These are phyloP conservation scores for Muscicapa striata DNA, from an alignment of 2,797 vertebrate genomes.

Conservation along the genomic window DNA sequence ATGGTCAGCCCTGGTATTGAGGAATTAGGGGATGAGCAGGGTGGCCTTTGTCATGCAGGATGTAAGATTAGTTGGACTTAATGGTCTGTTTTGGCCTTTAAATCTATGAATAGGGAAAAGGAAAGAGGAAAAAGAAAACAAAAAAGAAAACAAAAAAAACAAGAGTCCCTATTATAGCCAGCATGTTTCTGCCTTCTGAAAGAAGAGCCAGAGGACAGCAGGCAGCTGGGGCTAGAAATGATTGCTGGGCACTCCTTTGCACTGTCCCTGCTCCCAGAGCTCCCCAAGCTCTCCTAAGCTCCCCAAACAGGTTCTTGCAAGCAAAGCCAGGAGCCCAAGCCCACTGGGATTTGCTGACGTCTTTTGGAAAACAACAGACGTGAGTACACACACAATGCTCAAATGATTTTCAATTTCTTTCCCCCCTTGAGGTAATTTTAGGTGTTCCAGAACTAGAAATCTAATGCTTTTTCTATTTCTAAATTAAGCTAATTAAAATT, in stretches of 20 bases:
- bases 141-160: not conserved
- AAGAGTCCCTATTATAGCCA: not conserved
- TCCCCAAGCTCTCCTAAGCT: not conserved
- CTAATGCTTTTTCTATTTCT: conserved; percentile 10
- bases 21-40: not conserved
- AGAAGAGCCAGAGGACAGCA: not conserved
- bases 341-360: not conserved
- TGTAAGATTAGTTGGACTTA: conserved; percentile 35
- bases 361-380: not conserved
- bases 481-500: conserved; percentile 57
- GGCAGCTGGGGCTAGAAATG: not conserved
- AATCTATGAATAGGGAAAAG: conserved; percentile 7
- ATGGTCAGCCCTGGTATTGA: not conserved
- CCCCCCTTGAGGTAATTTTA: not conserved
- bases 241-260: not conserved
- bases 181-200: not conserved
- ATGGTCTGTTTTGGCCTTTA: conserved; percentile 24
- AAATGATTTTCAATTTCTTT: not conserved
- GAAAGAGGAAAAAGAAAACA: not conserved
- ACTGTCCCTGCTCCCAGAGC: not conserved
- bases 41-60: conserved; percentile 31
- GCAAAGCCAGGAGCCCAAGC: not conserved
- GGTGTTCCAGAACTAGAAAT: conserved; percentile 19
- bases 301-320: not conserved
- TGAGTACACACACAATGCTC: not conserved